Evolutionary conservation across 2,888 invertebrate species (phyloP).

Genomic region (Lycaena phlaeas): DNA sequence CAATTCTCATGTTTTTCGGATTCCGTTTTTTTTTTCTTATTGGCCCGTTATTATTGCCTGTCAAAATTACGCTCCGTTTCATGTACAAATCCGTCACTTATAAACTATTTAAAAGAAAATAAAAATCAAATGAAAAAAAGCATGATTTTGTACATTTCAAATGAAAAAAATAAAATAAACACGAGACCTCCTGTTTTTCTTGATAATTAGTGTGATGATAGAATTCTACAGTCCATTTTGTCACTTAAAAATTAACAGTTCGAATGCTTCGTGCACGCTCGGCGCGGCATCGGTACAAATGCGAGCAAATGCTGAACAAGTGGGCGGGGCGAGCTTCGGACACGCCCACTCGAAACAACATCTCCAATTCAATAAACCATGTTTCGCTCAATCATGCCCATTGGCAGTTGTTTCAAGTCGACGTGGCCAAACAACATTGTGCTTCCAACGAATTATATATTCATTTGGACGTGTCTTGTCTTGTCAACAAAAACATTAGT

Average conservation of each 20-base stretch:
- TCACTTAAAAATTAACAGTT: conserved; percentile 63
- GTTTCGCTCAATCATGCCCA: no score
- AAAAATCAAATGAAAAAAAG: conserved; percentile 58
- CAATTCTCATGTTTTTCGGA: conserved; percentile 56
- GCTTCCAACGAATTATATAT: conserved; percentile 1
- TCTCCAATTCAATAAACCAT: no score
- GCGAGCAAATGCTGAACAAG: conserved; percentile 44
- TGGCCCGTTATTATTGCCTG: conserved; percentile 37
- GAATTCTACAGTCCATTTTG: conserved; percentile 63
- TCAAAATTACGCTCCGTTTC: conserved; percentile 39
- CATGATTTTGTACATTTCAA: conserved; percentile 71
- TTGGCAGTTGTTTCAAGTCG: no score
- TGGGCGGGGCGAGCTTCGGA: conserved; percentile 10
- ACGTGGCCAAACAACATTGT: no score
- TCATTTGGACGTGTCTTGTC: conserved; percentile 3
- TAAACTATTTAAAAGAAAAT: conserved; percentile 58
- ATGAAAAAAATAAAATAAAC: conserved; percentile 51
- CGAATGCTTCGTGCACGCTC: conserved; percentile 28
- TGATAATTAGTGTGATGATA: conserved; percentile 64
- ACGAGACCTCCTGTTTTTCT: conserved; percentile 44
- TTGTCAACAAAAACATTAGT: not conserved
- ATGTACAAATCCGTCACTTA: conserved; percentile 67
- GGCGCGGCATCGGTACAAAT: conserved; percentile 27
- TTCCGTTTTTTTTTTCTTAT: conserved; percentile 26
- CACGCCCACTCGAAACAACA: not conserved